Evolutionary conservation across 2,888 invertebrate species (phyloP).

Genomic region (Drosophila kanekoi): DNA sequence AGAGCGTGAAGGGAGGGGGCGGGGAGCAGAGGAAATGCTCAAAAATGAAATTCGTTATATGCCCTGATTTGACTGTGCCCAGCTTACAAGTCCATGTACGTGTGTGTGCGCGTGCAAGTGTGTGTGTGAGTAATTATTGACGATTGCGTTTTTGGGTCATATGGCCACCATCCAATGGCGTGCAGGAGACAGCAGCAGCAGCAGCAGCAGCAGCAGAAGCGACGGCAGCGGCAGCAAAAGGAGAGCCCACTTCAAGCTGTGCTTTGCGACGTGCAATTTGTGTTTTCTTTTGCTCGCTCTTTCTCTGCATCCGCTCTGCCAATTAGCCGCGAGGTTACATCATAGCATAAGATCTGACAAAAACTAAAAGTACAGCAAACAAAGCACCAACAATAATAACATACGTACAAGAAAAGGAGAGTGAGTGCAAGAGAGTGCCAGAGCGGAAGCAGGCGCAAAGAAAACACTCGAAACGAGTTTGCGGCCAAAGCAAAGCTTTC

Average conservation of each 20-base stretch:
- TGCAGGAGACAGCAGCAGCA: conserved; percentile 21
- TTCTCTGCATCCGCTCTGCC: conserved; percentile 76
- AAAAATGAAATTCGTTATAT: conserved; percentile 65
- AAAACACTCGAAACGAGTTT: conserved; percentile 58
- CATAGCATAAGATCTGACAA: conserved; percentile 66
- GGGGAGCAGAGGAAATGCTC: conserved; percentile 17
- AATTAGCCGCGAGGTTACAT: conserved; percentile 74
- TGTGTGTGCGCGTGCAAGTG: not conserved
- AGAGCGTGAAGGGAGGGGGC: conserved; percentile 17
- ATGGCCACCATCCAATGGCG: conserved; percentile 4
- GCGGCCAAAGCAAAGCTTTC: conserved; percentile 18
- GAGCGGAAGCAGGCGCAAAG: conserved; percentile 25
- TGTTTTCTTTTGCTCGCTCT: conserved; percentile 64
- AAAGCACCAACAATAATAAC: conserved; percentile 20
- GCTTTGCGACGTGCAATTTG: conserved; percentile 63
- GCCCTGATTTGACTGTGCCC: conserved; percentile 71
- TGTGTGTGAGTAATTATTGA: conserved; percentile 21
- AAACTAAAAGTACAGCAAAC: conserved; percentile 35
- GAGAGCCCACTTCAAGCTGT: conserved; percentile 24
- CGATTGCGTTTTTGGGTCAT: conserved; percentile 54
- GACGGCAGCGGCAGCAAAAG: not conserved
- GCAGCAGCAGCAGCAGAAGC: not conserved
- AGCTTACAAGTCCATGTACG: conserved; percentile 37
- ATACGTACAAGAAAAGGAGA: conserved; percentile 12
- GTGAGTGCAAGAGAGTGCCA: conserved; percentile 2